Base-by-base conservation (phyloP, 35 echinoderm and acorn worm genomes). In the Anneissia japonica region DNA sequence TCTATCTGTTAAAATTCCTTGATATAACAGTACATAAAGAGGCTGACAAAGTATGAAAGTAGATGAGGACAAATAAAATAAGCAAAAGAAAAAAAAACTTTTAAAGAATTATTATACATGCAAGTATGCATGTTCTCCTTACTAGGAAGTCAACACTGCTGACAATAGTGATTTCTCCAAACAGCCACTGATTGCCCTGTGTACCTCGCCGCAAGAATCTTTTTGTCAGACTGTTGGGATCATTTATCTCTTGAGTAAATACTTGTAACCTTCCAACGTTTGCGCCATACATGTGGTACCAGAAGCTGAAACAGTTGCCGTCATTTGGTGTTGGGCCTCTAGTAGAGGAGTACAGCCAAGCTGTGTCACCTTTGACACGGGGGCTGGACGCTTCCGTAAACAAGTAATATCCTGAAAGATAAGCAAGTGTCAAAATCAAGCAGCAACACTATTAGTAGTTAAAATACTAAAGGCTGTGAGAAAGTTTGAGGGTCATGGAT, bases 281-380 rank as follows among this genome's bases (percentile, higher is more conserved):
- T 9, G 72, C 81, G 26, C 95, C 95, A 36, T 88, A 93, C 88
- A 97, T 97, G 91, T 93, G 91, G 74, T 97, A 97, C 86, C 88
- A 97, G 82, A 97, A 93, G 4, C 80, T 38, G 34, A 97, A 86
- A 34, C 95, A 97, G 43, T 73, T 85, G 0, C 77, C 89, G 32
- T 85, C 75, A 32, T 72, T 75, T 21, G 73, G 74, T 0, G 89
- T 85, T 74, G 89, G 76, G 33, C 31, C 56, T 19, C 85, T 74
- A 38, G 77, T 38, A 79, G 56, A 75, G 33, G 89, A 91, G 11
- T 81, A 38, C 0, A 91, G 82, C 21, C 89, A 83, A 12, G 34
- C 74, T 16, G 30, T 64, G 39, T 91, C 83, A 29, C 82, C 83
- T 6, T 33, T 56, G 9, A 1, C 28, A 6, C 76, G 32, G 3